Conservation (phyloP, 2,797 vertebrate genomes). For the Acanthurus tractus region DNA sequence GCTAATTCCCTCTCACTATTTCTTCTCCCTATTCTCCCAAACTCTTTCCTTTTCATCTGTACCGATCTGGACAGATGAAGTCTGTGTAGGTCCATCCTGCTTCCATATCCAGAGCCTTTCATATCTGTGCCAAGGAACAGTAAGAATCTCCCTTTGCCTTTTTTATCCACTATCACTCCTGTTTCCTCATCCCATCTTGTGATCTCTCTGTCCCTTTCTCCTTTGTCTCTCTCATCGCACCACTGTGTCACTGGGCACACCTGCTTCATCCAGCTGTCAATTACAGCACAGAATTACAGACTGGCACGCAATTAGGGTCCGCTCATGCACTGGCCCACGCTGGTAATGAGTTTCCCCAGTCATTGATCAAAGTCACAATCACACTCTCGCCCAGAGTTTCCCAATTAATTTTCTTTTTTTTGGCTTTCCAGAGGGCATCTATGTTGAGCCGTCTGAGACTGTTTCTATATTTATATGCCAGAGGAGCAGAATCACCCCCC, state of each 20-base stretch:
- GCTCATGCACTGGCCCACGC: slow-evolving; percentile 75
- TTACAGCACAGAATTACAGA: slow-evolving; percentile 81
- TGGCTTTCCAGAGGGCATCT: slow-evolving; percentile 55
- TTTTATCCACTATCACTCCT: slow-evolving; percentile 23
- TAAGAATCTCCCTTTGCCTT: slow-evolving; percentile 19
- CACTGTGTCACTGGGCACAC: slow-evolving; percentile 81
- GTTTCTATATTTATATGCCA: slow-evolving; percentile 52
- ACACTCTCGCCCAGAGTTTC: slow-evolving; percentile 76
- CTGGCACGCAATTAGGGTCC: slow-evolving; percentile 82
- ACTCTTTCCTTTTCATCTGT: not conserved
- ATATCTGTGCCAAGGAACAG: slow-evolving; percentile 7
- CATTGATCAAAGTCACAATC: slow-evolving; percentile 89
- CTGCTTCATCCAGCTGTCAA: slow-evolving; percentile 87
- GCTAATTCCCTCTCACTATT: not conserved
- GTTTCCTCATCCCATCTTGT: slow-evolving; percentile 45
- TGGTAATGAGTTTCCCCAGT: slow-evolving; percentile 86
- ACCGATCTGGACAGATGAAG: not conserved
- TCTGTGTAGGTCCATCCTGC: not conserved
- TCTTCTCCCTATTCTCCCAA: not conserved
- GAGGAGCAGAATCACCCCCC: slow-evolving; percentile 28
- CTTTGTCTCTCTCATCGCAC: slow-evolving; percentile 58
- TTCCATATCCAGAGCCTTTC: not conserved
- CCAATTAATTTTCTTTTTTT: slow-evolving; percentile 77
- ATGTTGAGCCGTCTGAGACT: slow-evolving; percentile 51
- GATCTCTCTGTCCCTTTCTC: slow-evolving; percentile 62